Base-by-base conservation (phyloP, 1,140 invertebrate genomes). In the Drosophila gunungcola region DNA sequence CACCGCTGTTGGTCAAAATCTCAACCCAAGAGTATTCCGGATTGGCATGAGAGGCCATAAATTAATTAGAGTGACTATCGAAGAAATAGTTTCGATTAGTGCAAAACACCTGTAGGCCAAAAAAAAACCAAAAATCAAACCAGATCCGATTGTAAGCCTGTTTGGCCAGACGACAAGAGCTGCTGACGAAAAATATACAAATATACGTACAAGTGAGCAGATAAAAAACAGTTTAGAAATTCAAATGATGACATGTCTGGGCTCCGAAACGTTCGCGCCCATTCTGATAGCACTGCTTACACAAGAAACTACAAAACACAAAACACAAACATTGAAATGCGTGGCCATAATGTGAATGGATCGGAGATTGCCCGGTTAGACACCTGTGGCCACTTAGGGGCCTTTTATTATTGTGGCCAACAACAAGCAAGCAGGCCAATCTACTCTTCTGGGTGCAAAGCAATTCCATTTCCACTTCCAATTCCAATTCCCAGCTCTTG, bases 161-260 rank as follows among this genome's bases (percentile, higher is more conserved):
- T 86, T 86, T 86, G 69, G 68, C 75, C 74, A 84, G 85, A 77
- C 70, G 56, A 45, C 51, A 53, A 54, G 39, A 42, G 42, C 32
- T 12, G 38, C 43, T 48, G 46, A 56, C 38, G 16, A 56, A 55
- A 56, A 25, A 73, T 46, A 75, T 41, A 76, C 39, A 74, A 52
- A 76, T 57, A 53, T n/a, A 63, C 48, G 34, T 34, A 42, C 32
- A 36, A 42, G 45, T 67, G 51, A 36, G 38, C 39, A 76, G 82
- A 85, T 85, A 88, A 86, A 88, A 86, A 88, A 89, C 84, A 73
- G 84, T 88, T 88, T 88, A 88, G 84, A 88, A 88, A 88, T 88
- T 88, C 84, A 88, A 88, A 78, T 78, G 73, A 77, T 78, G 74
- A 69, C 73, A 88, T 79, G 79, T 73, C 73, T 73, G 54, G 32